Base-by-base conservation (phyloP, 2,888 invertebrate species). In the Chydorus sphaericus region DNA sequence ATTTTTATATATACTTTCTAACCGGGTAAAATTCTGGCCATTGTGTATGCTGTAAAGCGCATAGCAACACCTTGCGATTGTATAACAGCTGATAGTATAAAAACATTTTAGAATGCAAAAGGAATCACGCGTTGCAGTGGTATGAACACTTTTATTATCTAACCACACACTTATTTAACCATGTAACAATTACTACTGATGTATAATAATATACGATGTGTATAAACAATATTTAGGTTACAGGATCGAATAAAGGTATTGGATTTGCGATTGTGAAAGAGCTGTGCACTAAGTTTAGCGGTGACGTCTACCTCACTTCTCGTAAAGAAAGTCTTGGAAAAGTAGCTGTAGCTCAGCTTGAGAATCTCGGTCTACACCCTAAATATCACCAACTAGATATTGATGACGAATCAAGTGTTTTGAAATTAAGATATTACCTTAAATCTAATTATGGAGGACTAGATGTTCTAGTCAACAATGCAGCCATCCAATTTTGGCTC, bases 391-490 rank as follows among this genome's bases (percentile, higher is more conserved):
- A 81, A 62, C 70, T 87, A 18, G 85, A 87, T 64, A 74, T 85
- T 53, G 77, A 76, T 3, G 74, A 80, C 60, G 67, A 69, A 33
- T 67, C 69, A 2, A 83, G 83, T 62, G 69, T 85, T 6, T 69
- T 75, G 53, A 67, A 61, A 5, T 78, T 85, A 60, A 72, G 73
- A 10, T 75, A 80, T 61, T 76, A 76, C 62, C 65, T 86, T 2
- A 72, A 77, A 62, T 67, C 70, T 20, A 76, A 74, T 28, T 75
- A 85, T 63, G 81, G 77, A 1, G 82, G 83, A 0, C 69, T 86
- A 3, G 84, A 86, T 69, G 65, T 85, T 50, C 71, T 86, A 39
- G 75, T 86, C 0, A 86, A 86, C 65, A 86, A 86, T 68, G 85
- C 85, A 6, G 85, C 79, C 0, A 82, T 83, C 55, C n/a, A n/a